Conservation (phyloP, 1,140 invertebrate genomes). For the Nixonia krombeini region DNA sequence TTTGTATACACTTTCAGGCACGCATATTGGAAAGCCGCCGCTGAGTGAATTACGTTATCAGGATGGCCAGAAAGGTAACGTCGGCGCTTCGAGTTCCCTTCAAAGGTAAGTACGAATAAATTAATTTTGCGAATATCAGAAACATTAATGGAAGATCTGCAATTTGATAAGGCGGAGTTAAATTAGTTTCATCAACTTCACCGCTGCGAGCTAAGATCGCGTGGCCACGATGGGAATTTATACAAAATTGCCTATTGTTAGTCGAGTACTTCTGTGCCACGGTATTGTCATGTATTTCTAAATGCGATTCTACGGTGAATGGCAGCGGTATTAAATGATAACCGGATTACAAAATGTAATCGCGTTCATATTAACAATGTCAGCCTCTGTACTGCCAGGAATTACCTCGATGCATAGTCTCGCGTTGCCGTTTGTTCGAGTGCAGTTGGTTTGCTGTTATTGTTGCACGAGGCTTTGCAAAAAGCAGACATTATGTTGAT, state of each 20-base stretch:
- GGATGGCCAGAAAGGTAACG: conserved; percentile 15
- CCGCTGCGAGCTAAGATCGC: conserved; percentile 31
- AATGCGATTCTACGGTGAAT: conserved; percentile 20
- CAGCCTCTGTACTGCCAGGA: no score
- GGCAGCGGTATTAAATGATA: conserved; percentile 13
- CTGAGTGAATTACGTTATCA: conserved; percentile 27
- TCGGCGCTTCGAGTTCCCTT: conserved; percentile 39
- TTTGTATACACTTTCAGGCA: not conserved
- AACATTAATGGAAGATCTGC: conserved; percentile 42
- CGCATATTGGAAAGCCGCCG: not conserved
- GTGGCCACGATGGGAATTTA: conserved; percentile 30
- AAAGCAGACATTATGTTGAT: no score
- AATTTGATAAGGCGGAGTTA: conserved; percentile 39
- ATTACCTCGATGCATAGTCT: no score
- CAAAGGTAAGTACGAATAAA: conserved; percentile 42
- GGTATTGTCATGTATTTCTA: conserved; percentile 34
- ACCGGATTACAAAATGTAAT: conserved; percentile 1
- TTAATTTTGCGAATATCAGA: conserved; percentile 41
- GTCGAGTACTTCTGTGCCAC: conserved; percentile 14
- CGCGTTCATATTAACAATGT: no score
- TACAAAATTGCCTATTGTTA: conserved; percentile 33
- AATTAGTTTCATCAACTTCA: conserved; percentile 48
- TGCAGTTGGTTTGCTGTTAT: no score
- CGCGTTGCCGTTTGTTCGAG: no score
- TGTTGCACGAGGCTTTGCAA: no score